A percentile compares a stretch with the other conserved stretches of the same genome.
Conservation (phyloP, 2,888 invertebrate genomes). For the Eilema caniola region DNA sequence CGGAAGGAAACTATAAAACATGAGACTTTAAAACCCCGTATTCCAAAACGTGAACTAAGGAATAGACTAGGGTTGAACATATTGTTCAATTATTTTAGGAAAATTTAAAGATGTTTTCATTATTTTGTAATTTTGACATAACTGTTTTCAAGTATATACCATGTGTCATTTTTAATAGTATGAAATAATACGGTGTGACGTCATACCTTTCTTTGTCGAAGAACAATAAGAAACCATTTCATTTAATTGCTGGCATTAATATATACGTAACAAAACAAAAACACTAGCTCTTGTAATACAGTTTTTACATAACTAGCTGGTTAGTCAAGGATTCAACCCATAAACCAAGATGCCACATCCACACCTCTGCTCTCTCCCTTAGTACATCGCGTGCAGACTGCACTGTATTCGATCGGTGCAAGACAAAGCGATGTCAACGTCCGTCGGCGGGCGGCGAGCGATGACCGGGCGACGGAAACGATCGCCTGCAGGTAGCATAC, state of each 20-base stretch:
- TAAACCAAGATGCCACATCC: constrained; percentile 22
- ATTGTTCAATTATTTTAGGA: neutral
- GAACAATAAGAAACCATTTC: too few species aligned
- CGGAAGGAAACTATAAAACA: constrained; percentile 20
- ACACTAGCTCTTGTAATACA: too few species aligned
- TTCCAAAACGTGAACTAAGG: neutral
- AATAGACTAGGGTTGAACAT: neutral
- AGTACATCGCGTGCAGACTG: constrained; percentile 33
- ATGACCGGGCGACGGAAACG: constrained; percentile 53
- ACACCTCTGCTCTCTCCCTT: constrained; percentile 23
- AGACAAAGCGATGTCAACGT: constrained; percentile 78
- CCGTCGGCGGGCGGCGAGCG: constrained; percentile 49
- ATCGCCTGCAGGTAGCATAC: constrained; percentile 32
- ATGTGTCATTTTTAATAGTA: too few species aligned
- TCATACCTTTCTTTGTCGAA: too few species aligned
- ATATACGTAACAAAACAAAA: too few species aligned
- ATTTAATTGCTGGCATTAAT: too few species aligned
- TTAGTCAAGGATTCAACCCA: neutral
- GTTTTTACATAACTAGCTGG: too few species aligned
- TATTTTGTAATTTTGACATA: too few species aligned
- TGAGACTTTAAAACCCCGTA: neutral
- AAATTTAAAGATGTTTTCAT: too few species aligned
- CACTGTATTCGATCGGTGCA: constrained; percentile 57
- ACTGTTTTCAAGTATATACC: too few species aligned
- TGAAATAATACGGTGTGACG: too few species aligned